phyloP scores from a whole-genome alignment of 2,888 invertebrate genomes.

The Dyspetes luteomarginatus region DNA sequence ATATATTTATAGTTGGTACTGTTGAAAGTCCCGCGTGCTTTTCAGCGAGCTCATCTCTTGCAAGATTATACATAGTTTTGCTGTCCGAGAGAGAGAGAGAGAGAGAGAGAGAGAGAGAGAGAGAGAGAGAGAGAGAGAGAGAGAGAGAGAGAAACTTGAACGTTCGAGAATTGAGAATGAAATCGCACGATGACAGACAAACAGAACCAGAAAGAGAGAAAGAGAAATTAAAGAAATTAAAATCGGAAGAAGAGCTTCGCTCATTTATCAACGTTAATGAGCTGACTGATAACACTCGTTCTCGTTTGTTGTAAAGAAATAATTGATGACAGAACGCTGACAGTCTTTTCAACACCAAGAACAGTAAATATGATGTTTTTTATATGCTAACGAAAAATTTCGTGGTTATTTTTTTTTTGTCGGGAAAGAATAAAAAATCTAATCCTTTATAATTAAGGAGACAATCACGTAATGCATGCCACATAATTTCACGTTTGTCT shows the following conservation, averaged over 20 bases:
- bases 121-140: background rate
- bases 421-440: too few relatives aligned
- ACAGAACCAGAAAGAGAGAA: constrained; percentile 24
- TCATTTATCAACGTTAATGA: constrained; percentile 60
- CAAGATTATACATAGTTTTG: constrained; percentile 1
- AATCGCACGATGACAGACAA: constrained; percentile 49
- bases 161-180: constrained; percentile 43
- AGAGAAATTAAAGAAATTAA: background rate
- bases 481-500: too few relatives aligned
- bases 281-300: constrained; percentile 39
- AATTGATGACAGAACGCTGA: constrained; percentile 43
- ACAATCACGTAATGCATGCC: too few relatives aligned
- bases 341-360: constrained; percentile 1
- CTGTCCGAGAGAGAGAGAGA: background rate
- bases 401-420: background rate
- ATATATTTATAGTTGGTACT: background rate
- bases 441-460: too few relatives aligned
- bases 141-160: background rate
- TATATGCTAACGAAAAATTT: background rate
- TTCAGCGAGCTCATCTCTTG: constrained; percentile 16
- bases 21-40: constrained; percentile 17
- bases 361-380: background rate
- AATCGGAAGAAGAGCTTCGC: constrained; percentile 13
- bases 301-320: constrained; percentile 40
- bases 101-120: background rate